A percentile compares a stretch with the other conserved stretches of the same genome.
Conservation (phyloP, 2,888 invertebrate genomes). For the Erebia palarica region DNA sequence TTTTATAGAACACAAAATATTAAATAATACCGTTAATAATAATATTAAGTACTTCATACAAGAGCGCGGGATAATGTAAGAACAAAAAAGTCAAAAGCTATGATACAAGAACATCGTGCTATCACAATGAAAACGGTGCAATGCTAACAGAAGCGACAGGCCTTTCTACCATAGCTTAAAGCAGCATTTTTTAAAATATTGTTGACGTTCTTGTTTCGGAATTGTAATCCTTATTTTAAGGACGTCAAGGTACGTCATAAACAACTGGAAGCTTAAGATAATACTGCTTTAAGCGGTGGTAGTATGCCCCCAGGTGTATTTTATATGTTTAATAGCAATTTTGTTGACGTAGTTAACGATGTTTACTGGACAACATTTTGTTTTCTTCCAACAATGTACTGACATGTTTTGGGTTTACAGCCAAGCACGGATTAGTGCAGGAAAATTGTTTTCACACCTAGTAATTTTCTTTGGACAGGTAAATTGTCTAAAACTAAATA, state of each 20-base stretch:
- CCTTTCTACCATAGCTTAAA: too few relatives aligned
- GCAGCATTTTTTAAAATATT: too few relatives aligned
- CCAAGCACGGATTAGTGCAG: slow-evolving; percentile 29
- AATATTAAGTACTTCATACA: too few relatives aligned
- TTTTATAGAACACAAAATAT: too few relatives aligned
- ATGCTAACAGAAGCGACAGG: slow-evolving; percentile 23
- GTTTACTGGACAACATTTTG: slow-evolving; percentile 40
- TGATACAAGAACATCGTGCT: not conserved
- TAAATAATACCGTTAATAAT: too few relatives aligned
- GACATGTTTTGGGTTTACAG: slow-evolving; percentile 34
- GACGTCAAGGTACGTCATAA: too few relatives aligned
- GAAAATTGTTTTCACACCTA: slow-evolving; percentile 35
- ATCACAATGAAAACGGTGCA: slow-evolving; percentile 4
- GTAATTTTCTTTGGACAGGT: slow-evolving; percentile 30
- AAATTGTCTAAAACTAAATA: slow-evolving; percentile 23
- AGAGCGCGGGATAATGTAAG: too few relatives aligned
- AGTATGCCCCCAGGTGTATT: slow-evolving; percentile 32
- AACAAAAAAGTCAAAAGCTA: too few relatives aligned
- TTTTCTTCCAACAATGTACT: slow-evolving; percentile 35
- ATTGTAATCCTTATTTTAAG: too few relatives aligned
- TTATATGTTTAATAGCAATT: slow-evolving; percentile 33
- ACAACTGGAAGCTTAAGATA: too few relatives aligned
- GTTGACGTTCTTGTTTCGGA: too few relatives aligned
- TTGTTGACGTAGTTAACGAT: slow-evolving; percentile 40
- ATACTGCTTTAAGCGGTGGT: too few relatives aligned